Evolutionary conservation across 2,113 vertebrate genomes (phyloP), one percentile per base, ranked within the genome.

Genomic region (Microcebus jonahi): DNA sequence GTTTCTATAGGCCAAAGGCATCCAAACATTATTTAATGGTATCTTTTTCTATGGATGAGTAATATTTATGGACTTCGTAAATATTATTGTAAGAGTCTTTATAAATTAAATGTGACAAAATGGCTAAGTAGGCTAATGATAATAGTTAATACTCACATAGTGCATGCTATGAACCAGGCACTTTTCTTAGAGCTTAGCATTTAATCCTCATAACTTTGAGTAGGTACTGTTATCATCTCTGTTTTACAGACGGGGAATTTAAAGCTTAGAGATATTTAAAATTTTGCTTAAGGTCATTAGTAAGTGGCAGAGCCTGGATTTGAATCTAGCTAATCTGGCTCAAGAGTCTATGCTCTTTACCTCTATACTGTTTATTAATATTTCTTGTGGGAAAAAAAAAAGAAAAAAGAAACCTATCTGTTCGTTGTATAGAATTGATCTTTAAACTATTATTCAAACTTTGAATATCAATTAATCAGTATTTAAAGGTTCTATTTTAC

Each of bases 401-500:
- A 42, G 29, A 36, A 5, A 6, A 55, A 55, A 55, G 53, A 34
- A 17, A 59, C 6, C 20, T 20, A 53, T 67, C 6, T 67, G 29
- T 95, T 70, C 18, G 82, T 1, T 80, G 4, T 80, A 11, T 73
- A 89, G 48, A 89, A 83, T 27, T 91, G n/a, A 36, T 67, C 92
- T 83, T 95, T 57, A 83, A 89, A 36, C 67, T 94, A 18, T 34
- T 39, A 27, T 93, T 61, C 21, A 50, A 17, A 61, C 20, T 55
- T 90, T 92, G 21, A 96, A 48, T 97, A 95, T 77, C 1, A 76
- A 21, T 45, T 95, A 87, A 80, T 81, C 68, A 86, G 0, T 90
- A 13, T 92, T 95, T 96, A 96, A 53, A 97, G 76, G 11, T 65
- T 21, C 61, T 57, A 88, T 68, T 88, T 68, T 73, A 70, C 95